Evolutionary conservation across 1,140 invertebrate genomes (phyloP), one percentile per base, ranked within the genome.

Genomic region (Neodiprion lecontei): DNA sequence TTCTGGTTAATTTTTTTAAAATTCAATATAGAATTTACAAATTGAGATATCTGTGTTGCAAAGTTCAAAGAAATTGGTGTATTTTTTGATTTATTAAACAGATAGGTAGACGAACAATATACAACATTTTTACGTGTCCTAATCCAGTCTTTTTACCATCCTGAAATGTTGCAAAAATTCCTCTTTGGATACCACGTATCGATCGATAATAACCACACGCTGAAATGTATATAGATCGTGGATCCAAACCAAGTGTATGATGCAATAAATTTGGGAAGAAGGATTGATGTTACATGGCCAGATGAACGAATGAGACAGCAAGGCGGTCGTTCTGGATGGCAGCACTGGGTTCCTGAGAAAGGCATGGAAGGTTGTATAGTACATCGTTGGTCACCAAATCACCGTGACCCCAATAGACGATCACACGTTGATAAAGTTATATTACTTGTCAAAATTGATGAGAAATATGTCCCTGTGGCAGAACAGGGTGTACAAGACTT

Each of bases 211-310:
- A 66, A 66, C 61, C 7, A 66, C 14, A 66, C 7, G 4, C 14
- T 40, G 28, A 40, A 40, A 40, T 40, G 28, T 40, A 40, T 40
- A 40, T 81, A 94, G 93, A 95, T 95, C 76, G 89, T 92, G 74
- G 95, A 96, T 88, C 91, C 93, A 5, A 93, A 91, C 86, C 90
- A 93, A 84, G 94, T 96, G 8, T 98, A 96, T 83, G 96, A 98
- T 84, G 95, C 94, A 72, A 94, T 98, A 65, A 98, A 98, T 86
- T 88, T 97, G 72, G 95, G 95, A 21, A 89, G 96, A 70, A 89
- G 95, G 71, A 96, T 97, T 70, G 96, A 98, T 84, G 96, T 98
- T 0, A 91, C 94, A 67, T 98, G 97, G 97, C 97, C 97, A 0
- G 94, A 94, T 80, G 96, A 97, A 79, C 92, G 92, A 69, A 96